Evolutionary conservation across 2,113 vertebrate genomes (phyloP), one percentile per base, ranked within the genome.

Genomic region (Panthera uncia): DNA sequence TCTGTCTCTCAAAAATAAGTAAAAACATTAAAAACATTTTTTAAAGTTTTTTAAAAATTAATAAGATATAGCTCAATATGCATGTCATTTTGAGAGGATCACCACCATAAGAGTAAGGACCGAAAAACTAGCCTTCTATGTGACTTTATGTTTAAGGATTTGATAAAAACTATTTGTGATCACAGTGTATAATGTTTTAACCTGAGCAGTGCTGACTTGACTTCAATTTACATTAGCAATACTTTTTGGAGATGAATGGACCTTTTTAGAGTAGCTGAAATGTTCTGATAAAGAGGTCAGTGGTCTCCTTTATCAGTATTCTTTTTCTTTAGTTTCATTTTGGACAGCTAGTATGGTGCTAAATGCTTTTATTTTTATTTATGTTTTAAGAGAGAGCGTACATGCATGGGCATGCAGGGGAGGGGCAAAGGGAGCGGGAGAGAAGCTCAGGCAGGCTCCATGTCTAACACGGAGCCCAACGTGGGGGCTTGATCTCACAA

Each of bases 71-170:
- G 41, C 48, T 57, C 36, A 82, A 66, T 41, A 50, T 13, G 19
- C n/a, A 21, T 61, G 23, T 41, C 55, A 16, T 92, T 95, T 83
- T 94, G 83, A 89, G 66, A 93, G 19, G 3, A 57, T 90, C 73
- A 86, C 36, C 25, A 66, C n/a, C n/a, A 7, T 68, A 55, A 92
- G 23, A 86, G 38, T 74, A n/a, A 89, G 27, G 38, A 73, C 19
- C 4, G 0, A 48, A 69, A 71, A 95, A 55, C 16, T 91, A 85
- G 29, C 36, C 7, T 63, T 86, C 45, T 68, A 0, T 85, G 41
- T 97, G 80, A 16, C 85, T 90, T 82, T 81, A n/a, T 33, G 11
- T 84, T 57, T 81, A 87, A 82, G 89, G 19, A 91, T 79, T 79
- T 93, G 55, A n/a, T 95, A 91, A 82, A 74, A 86, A 55, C 48